A percentile compares a stretch with the other conserved stretches of the same genome.
phyloP scores from a whole-genome alignment of 2,113 vertebrate genomes.

The Platanista minor region DNA sequence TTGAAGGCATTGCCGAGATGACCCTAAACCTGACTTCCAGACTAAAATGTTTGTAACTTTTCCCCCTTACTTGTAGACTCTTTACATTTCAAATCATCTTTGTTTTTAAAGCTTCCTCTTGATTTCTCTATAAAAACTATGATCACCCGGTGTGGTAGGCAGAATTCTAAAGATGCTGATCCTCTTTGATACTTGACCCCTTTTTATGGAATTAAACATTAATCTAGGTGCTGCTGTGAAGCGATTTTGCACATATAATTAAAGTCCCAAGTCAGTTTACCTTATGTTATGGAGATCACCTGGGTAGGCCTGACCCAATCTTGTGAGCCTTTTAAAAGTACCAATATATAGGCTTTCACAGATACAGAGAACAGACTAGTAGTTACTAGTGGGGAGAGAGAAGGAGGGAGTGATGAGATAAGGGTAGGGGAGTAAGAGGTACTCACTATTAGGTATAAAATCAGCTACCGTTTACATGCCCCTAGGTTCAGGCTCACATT shows the following conservation, averaged over 20 bases:
- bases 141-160: neutral
- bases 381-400: no score
- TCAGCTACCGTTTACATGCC: neutral
- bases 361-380: no score
- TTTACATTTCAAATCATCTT: neutral
- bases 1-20: neutral
- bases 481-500: neutral
- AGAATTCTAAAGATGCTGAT: neutral
- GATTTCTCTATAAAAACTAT: neutral
- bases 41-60: neutral
- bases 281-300: neutral
- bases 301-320: neutral
- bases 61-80: neutral
- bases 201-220: neutral
- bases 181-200: neutral
- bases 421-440: no score
- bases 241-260: neutral
- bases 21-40: neutral
- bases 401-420: no score
- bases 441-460: no score
- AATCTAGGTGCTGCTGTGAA: neutral
- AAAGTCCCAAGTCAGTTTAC: neutral
- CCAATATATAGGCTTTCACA: no score
- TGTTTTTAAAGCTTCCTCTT: neutral
- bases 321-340: neutral